Evolutionary conservation across 2,888 invertebrate species (phyloP).

Genomic region (Chrysolina americana): DNA sequence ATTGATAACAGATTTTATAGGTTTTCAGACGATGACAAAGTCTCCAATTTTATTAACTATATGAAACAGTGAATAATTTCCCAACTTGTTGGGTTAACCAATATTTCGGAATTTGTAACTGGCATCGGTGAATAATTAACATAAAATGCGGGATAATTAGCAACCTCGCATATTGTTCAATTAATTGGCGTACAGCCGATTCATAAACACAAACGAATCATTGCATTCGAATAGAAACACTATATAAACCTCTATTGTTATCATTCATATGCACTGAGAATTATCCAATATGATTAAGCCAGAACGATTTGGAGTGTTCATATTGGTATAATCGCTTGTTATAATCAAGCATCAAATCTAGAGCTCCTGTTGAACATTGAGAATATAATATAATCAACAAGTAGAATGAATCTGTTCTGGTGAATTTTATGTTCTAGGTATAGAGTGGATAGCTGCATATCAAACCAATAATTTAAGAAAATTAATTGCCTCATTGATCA

Average conservation of each 20-base stretch:
- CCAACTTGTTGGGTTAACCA: neutral
- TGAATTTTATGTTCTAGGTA: too few relatives aligned
- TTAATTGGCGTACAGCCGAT: neutral
- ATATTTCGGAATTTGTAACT: neutral
- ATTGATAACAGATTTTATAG: too few relatives aligned
- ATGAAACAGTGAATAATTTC: neutral
- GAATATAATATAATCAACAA: too few relatives aligned
- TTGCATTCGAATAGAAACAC: neutral
- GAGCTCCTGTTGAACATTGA: too few relatives aligned
- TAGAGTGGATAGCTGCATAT: too few relatives aligned
- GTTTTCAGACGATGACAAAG: neutral
- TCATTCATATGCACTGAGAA: neutral
- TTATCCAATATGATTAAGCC: neutral
- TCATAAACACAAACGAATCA: constrained; percentile 1
- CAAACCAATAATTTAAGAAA: too few relatives aligned
- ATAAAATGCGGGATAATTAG: neutral
- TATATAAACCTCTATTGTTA: constrained; percentile 7
- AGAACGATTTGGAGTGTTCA: neutral
- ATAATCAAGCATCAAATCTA: neutral
- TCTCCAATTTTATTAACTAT: neutral
- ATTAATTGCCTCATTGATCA: too few relatives aligned
- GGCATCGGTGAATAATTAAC: constrained; percentile 2
- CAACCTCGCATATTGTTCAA: neutral
- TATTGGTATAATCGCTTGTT: neutral
- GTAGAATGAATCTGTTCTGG: too few relatives aligned